Evolutionary conservation across 2,888 invertebrate genomes (phyloP), one percentile per base, ranked within the genome.

Genomic region (Drosophila multiciliata): DNA sequence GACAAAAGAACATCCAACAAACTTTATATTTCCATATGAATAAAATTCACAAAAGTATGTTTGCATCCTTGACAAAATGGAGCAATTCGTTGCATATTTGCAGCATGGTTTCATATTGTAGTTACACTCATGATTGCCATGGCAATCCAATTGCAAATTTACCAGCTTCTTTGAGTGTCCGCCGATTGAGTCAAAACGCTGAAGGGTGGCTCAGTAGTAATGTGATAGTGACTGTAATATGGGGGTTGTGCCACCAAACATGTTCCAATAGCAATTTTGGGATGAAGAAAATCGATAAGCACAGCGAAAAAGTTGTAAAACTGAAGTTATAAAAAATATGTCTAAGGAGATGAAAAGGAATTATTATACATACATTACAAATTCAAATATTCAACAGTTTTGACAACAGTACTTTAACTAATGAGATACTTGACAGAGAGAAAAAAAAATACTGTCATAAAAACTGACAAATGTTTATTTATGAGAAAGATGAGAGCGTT

Each of bases 101-200:
- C 70, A 38, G 70, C 66, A 26, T 42, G 17, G 17, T 35, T 35
- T 38, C 59, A 36, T 8, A 32, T 15, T 57, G 58, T 49, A 49
- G 62, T 29, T 75, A 68, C 66, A 69, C 73, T 73, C 65, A 69
- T 69, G 74, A 76, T 80, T 80, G 64, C 69, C 71, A 80, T 76
- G 59, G 61, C 66, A 81, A 80, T 80, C 63, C 65, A 80, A 80
- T 78, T 78, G 78, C 66, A 67, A 78, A 68, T 63, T 65, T 58
- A 40, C 50, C 64, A 61, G 73, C 69, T 64, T 66, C 64, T n/a
- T 32, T 61, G 48, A 40, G 32, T 67, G 54, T 52, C 59, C 35
- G 61, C 36, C 57, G 55, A 54, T 66, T 67, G 55, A 66, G 29
- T 52, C 53, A 32, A 45, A 66, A 67, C 54, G 53, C n/a, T 33